These are phyloP conservation scores for Pandemis cinnamomeana DNA, from an alignment of 2,888 invertebrate species.

Conservation along the genomic window DNA sequence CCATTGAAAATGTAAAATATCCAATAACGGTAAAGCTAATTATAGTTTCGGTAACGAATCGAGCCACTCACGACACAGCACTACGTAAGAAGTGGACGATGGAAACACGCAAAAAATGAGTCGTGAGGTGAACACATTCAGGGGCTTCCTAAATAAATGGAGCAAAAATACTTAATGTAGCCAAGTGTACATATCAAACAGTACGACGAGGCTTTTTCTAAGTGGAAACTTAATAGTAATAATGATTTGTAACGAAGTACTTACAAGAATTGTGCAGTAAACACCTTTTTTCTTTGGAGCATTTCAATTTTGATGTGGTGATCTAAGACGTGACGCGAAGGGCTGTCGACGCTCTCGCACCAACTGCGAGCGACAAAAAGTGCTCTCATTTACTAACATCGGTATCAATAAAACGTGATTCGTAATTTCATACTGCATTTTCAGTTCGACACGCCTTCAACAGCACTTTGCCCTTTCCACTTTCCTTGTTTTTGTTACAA, in stretches of 20 bases:
- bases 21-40: slow-evolving; percentile 78
- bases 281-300: slow-evolving; percentile 44
- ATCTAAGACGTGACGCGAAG: slow-evolving; percentile 63
- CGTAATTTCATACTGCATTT: slow-evolving; percentile 82
- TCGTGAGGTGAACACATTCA: slow-evolving; percentile 72
- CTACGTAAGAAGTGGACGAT: slow-evolving; percentile 61
- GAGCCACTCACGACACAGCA: slow-evolving; percentile 72
- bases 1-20: slow-evolving; percentile 72
- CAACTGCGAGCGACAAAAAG: slow-evolving; percentile 65
- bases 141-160: slow-evolving; percentile 60
- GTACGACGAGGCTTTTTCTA: slow-evolving; percentile 30
- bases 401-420: slow-evolving; percentile 79
- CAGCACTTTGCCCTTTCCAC: slow-evolving; percentile 77
- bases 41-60: slow-evolving; percentile 76
- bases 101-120: slow-evolving; percentile 71
- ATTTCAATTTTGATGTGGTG: slow-evolving; percentile 64
- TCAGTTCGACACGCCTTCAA: slow-evolving; percentile 74
- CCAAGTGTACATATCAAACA: slow-evolving; percentile 51
- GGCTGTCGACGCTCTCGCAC: slow-evolving; percentile 44
- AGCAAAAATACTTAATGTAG: slow-evolving; percentile 58
- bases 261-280: slow-evolving; percentile 39
- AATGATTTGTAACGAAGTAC: slow-evolving; percentile 41
- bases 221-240: slow-evolving; percentile 39
- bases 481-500: slow-evolving; percentile 67
- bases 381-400: slow-evolving; percentile 76